phyloP scores from a whole-genome alignment of 2,797 vertebrate genomes.

The Lacerta bilineata region DNA sequence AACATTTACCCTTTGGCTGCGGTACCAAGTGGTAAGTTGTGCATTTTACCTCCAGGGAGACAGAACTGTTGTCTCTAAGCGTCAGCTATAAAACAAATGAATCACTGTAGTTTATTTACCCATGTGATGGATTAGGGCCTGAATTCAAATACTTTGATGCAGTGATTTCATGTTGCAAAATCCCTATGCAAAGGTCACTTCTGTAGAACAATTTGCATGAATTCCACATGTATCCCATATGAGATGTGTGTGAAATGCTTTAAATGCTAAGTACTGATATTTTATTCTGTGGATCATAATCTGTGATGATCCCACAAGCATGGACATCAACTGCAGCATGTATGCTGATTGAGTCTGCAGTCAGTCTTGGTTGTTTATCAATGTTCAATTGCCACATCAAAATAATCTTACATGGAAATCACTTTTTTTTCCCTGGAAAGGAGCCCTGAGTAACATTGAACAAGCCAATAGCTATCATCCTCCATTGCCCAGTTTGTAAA shows the following conservation, averaged over 20 bases:
- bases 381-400: neutral
- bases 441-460: neutral
- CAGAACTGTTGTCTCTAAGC: neutral
- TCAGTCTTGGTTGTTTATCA: neutral
- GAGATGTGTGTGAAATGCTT: neutral
- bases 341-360: neutral
- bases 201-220: neutral
- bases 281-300: neutral
- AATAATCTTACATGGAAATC: neutral
- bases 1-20: conserved; percentile 9
- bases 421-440: neutral
- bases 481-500: neutral
- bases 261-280: neutral
- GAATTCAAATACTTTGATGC: neutral
- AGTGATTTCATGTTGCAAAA: neutral
- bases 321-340: neutral
- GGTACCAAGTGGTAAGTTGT: neutral
- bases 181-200: neutral
- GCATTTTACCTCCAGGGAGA: neutral
- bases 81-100: neutral
- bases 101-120: neutral
- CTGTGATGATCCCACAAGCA: no score
- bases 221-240: neutral
- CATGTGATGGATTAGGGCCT: neutral
- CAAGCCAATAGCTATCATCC: neutral